Conservation (phyloP, 2,113 vertebrate species). For the Psittacara wagleri region DNA sequence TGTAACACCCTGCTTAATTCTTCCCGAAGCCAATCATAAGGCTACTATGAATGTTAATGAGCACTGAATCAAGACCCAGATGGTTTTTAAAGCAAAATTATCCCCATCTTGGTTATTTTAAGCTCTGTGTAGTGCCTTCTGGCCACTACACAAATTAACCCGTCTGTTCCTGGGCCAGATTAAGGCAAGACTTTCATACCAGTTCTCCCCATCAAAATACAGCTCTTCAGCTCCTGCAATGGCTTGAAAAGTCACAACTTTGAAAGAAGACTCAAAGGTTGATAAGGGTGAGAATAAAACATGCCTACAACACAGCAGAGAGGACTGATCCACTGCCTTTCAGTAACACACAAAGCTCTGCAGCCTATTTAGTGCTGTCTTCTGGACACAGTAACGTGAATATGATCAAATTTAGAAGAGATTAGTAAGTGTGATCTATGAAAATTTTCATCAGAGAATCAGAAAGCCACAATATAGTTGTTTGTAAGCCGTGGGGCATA, state of each 20-base stretch:
- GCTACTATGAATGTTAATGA: slow-evolving; percentile 52
- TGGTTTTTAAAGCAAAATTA: slow-evolving; percentile 54
- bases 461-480: neutral
- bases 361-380: neutral
- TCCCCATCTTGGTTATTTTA: slow-evolving; percentile 53
- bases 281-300: neutral
- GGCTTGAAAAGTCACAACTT: neutral
- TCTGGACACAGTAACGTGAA: neutral
- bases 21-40: slow-evolving; percentile 46
- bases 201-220: neutral
- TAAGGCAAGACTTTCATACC: neutral
- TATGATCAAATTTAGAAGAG: neutral
- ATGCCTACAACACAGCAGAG: neutral
- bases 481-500: neutral
- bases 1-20: slow-evolving; percentile 29
- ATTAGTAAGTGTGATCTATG: neutral
- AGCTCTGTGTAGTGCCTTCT: slow-evolving; percentile 13
- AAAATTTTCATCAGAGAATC: neutral
- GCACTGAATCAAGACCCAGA: slow-evolving; percentile 35
- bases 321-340: neutral
- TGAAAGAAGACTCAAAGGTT: neutral
- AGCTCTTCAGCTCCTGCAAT: neutral
- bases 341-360: neutral
- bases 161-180: neutral
- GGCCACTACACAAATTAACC: slow-evolving; percentile 9